Evolutionary conservation across 2,888 invertebrate species (phyloP).

Genomic region (Drosophila rellima): DNA sequence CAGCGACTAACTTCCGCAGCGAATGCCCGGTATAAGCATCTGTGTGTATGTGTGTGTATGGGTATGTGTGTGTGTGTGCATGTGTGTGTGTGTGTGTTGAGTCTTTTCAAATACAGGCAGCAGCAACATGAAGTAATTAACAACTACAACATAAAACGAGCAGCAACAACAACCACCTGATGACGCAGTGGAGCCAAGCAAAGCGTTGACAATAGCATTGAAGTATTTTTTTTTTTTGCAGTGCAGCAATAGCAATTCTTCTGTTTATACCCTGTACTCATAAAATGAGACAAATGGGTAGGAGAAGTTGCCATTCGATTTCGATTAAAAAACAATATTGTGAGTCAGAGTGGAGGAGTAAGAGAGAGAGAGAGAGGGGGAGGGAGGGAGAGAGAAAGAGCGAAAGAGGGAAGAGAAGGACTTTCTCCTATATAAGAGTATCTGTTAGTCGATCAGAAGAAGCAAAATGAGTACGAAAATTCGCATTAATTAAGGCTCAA

Average conservation of each 20-base stretch:
- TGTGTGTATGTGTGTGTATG: conserved; percentile 48
- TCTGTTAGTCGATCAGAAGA: not conserved
- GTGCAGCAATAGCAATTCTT: conserved; percentile 28
- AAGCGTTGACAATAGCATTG: conserved; percentile 79
- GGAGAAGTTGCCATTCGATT: not conserved
- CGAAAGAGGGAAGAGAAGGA: not conserved
- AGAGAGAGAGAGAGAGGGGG: not conserved
- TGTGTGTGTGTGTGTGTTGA: conserved; percentile 48
- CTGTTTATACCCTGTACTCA: conserved; percentile 18
- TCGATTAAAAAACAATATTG: not conserved
- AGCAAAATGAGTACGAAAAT: not conserved
- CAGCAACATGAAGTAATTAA: conserved; percentile 80
- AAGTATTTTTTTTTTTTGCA: conserved; percentile 38
- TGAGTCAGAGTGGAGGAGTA: too few relatives aligned
- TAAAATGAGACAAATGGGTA: not conserved
- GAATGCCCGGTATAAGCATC: conserved; percentile 41
- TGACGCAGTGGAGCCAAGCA: conserved; percentile 66
- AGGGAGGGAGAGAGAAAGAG: not conserved
- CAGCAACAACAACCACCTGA: conserved; percentile 41
- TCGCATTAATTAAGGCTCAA: not conserved
- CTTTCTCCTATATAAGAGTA: not conserved
- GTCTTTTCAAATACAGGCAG: conserved; percentile 53
- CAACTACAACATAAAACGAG: conserved; percentile 67
- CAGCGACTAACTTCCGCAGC: conserved; percentile 76
- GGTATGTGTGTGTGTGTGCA: conserved; percentile 52